Evolutionary conservation across 1,140 invertebrate genomes (phyloP).

Genomic region (Trigoniulus corallinus): DNA sequence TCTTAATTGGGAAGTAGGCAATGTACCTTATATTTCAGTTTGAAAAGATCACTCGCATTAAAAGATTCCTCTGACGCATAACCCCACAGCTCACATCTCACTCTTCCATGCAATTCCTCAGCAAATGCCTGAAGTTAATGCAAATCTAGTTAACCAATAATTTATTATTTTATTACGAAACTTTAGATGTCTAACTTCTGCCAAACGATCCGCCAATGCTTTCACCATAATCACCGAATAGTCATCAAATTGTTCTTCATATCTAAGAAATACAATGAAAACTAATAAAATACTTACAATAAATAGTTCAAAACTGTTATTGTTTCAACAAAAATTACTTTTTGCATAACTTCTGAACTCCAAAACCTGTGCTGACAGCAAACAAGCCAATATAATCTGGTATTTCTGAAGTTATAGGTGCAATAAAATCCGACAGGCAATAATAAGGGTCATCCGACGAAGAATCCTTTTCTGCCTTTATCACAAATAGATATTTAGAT

Average conservation of each 20-base stretch:
- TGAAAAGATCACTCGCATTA: constrained; percentile 3
- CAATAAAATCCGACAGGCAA: constrained; percentile 42
- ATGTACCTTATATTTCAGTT: constrained; percentile 15
- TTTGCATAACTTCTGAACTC: constrained; percentile 30
- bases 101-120: constrained; percentile 36
- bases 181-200: constrained; percentile 26
- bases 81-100: constrained; percentile 37
- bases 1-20: not conserved
- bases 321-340: not conserved
- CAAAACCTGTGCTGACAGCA: constrained; percentile 38
- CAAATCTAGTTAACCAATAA: constrained; percentile 3
- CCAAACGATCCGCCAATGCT: constrained; percentile 39
- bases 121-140: constrained; percentile 33
- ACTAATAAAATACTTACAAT: not conserved
- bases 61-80: constrained; percentile 32
- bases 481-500: constrained; percentile 28
- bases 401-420: constrained; percentile 30
- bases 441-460: constrained; percentile 12
- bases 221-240: constrained; percentile 43
- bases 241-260: constrained; percentile 34
- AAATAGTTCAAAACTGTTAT: not conserved
- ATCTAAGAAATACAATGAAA: constrained; percentile 16
- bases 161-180: constrained; percentile 21
- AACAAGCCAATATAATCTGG: constrained; percentile 41
- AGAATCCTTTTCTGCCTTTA: constrained; percentile 26